Conservation (phyloP, 2,888 invertebrate species). For the Andricus quercusramuli region DNA sequence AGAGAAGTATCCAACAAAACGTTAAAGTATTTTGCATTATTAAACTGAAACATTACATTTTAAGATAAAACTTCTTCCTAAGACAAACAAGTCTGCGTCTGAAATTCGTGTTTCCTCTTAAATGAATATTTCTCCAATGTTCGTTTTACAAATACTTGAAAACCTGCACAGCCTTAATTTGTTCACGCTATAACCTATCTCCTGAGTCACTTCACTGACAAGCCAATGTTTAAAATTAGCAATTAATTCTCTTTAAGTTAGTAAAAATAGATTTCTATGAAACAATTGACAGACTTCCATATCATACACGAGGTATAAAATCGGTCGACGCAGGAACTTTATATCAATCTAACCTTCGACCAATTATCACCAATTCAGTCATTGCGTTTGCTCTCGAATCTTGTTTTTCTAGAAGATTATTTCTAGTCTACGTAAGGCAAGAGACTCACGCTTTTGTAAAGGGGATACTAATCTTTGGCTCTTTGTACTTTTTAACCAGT, state of each 20-base stretch:
- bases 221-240: conserved; percentile 13
- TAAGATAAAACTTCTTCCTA: not conserved
- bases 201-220: not conserved
- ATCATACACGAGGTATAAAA: conserved; percentile 12
- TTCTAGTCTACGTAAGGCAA: conserved; percentile 31
- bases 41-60: conserved; percentile 14
- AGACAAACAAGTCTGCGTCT: not conserved
- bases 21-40: conserved; percentile 26
- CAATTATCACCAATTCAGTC: conserved; percentile 18
- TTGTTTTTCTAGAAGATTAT: conserved; percentile 24
- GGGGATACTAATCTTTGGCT: conserved; percentile 37
- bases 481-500: conserved; percentile 48
- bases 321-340: conserved; percentile 2
- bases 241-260: conserved; percentile 26
- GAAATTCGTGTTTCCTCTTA: conserved; percentile 6
- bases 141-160: conserved; percentile 17
- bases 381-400: conserved; percentile 14
- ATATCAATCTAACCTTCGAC: conserved; percentile 10
- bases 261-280: conserved; percentile 35
- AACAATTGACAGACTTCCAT: conserved; percentile 27
- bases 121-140: conserved; percentile 27
- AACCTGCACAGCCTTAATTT: conserved; percentile 37
- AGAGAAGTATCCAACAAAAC: conserved; percentile 32
- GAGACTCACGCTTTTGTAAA: conserved; percentile 28
- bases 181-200: not conserved